Percentiles rank a stretch among this genome's conserved stretches.
phyloP scores from a whole-genome alignment of 2,113 vertebrate genomes.

The Ammodytes marinus region DNA sequence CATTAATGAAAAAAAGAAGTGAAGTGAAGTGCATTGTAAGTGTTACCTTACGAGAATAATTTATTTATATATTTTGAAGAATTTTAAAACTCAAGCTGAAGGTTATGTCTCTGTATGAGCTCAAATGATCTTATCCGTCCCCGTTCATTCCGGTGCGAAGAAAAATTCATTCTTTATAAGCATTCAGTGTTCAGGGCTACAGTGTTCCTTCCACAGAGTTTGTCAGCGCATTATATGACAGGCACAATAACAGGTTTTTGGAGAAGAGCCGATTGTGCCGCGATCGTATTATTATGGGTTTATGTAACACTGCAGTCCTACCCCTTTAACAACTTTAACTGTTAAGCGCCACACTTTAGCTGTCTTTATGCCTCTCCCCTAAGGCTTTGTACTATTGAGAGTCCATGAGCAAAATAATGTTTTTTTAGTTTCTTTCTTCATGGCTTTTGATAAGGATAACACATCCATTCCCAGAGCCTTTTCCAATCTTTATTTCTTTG shows the following conservation, averaged over 20 bases:
- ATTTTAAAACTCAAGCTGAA: not conserved
- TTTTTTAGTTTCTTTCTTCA: conserved; percentile 69
- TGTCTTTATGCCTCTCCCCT: conserved; percentile 39
- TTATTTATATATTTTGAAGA: not conserved
- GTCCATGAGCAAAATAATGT: conserved; percentile 51
- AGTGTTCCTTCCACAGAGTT: conserved; percentile 25
- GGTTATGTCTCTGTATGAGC: not conserved
- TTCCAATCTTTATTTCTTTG: conserved; percentile 45
- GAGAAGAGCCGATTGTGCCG: conserved; percentile 26
- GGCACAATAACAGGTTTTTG: conserved; percentile 53
- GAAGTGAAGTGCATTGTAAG: not conserved
- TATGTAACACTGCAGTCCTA: conserved; percentile 9
- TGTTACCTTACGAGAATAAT: not conserved
- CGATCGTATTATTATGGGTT: conserved; percentile 37
- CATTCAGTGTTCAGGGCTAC: conserved; percentile 22
- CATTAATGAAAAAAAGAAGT: not conserved
- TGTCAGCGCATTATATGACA: conserved; percentile 23
- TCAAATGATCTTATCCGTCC: not conserved
- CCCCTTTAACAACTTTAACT: conserved; percentile 36
- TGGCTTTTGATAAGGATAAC: conserved; percentile 73
- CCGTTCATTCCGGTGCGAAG: not conserved
- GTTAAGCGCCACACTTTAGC: conserved; percentile 44
- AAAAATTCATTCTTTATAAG: not conserved
- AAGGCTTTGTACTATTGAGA: conserved; percentile 37
- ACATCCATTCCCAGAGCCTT: conserved; percentile 58